Evolutionary conservation across 2,113 vertebrate genomes (phyloP), one percentile per base, ranked within the genome.

Genomic region (Rhipidura dahli): DNA sequence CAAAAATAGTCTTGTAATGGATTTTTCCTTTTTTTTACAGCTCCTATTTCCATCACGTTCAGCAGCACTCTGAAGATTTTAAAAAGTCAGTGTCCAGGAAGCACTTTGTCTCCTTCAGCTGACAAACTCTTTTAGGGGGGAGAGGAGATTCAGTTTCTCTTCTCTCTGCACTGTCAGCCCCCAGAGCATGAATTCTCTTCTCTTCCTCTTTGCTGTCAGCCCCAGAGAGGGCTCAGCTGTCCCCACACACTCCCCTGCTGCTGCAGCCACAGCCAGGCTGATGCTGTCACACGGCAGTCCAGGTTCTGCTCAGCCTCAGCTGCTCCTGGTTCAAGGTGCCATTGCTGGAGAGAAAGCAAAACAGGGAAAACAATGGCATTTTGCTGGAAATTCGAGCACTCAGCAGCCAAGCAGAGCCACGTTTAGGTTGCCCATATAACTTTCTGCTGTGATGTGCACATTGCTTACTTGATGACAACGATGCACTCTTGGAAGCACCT

Each of bases 241-340:
- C 13, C 2, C 63, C 44, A 6, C 5, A 45, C 8, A 18, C 1
- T 4, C 16, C 37, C 40, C 47, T 10, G 0, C 21, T 40, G 66
- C 65, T 17, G 3, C 1, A 6, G 65, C 51, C 70, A 56, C 45
- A 66, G 83, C 37, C 76, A 39, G 66, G 7, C 42, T 35, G 45
- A 7, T 17, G 54, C 54, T 87, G 47, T 17, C 39, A 26, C 24
- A 4, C 4, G 14, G n/a, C 59, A 63, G 18, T 10, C 19, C 2
- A 1, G 71, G 50, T 84, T 73, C 60, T 66, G 33, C 35, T 71
- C 79, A 31, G 20, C 53, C 44, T 51, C 61, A 31, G 0, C 0
- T 66, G 37, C 33, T 45, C 11, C 10, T 8, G 53, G 19, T n/a
- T n/a, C 53, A n/a, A 90, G 51, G 37, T 65, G 47, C 11, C 37